Evolutionary conservation across 1,140 invertebrate genomes (phyloP).

Genomic region (Leptestheria dahalacensis): DNA sequence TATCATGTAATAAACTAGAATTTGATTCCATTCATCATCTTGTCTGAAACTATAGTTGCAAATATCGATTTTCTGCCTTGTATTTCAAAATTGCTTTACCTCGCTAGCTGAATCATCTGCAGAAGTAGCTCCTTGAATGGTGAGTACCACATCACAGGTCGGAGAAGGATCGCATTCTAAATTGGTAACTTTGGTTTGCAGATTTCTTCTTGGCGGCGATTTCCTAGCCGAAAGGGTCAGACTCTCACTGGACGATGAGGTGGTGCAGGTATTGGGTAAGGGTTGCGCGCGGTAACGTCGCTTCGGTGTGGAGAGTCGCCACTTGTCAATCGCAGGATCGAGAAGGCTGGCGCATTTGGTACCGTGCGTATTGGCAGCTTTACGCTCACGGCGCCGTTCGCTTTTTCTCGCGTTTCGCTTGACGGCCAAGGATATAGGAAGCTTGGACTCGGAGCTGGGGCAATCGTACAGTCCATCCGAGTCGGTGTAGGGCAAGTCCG

Average conservation of each 20-base stretch:
- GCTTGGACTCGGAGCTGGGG: conserved; percentile 46
- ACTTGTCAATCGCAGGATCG: conserved; percentile 20
- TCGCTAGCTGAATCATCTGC: background rate
- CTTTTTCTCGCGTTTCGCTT: conserved; percentile 17
- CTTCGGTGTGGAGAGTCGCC: conserved; percentile 19
- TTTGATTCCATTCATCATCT: background rate
- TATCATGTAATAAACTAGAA: no score
- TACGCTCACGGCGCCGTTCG: conserved; percentile 17
- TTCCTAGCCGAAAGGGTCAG: conserved; percentile 19
- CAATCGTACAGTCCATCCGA: conserved; percentile 60
- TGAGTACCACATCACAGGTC: conserved; percentile 5
- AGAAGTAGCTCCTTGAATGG: background rate
- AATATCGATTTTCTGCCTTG: no score
- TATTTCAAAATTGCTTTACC: background rate
- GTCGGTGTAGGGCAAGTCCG: conserved; percentile 48
- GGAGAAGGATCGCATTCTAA: background rate
- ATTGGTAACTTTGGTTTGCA: conserved; percentile 15
- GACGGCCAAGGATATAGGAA: conserved; percentile 20
- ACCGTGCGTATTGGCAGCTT: background rate
- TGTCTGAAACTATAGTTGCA: background rate
- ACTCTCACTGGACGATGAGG: conserved; percentile 25
- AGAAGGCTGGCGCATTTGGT: conserved; percentile 17
- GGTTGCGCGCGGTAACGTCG: conserved; percentile 20
- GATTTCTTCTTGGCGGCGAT: background rate
- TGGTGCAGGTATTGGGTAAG: conserved; percentile 17